phyloP scores from a whole-genome alignment of 2,113 vertebrate genomes.

The Melanocharis versteri region DNA sequence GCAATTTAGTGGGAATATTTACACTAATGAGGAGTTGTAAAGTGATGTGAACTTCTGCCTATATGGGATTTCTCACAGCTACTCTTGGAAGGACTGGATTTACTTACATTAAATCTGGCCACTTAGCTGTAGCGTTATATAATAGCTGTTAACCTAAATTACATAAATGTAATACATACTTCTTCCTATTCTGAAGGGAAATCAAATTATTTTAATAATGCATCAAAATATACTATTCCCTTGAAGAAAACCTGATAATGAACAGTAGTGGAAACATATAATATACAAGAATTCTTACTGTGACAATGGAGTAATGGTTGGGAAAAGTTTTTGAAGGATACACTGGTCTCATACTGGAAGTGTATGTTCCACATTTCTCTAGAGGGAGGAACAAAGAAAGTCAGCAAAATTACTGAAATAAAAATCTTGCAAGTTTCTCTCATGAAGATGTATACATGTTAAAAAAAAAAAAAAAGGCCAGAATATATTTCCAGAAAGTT shows the following conservation, averaged over 20 bases:
- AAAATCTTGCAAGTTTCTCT: not conserved
- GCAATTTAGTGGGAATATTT: not conserved
- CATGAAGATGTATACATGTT: not conserved
- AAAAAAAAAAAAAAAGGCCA: no score
- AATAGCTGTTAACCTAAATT: not conserved
- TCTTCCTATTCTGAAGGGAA: not conserved
- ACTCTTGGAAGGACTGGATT: not conserved
- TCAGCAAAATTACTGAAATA: not conserved
- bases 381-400: constrained; percentile 1
- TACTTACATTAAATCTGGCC: not conserved
- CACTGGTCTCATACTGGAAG: constrained; percentile 82
- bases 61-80: not conserved
- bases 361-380: constrained; percentile 85
- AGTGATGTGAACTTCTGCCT: not conserved
- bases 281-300: constrained; percentile 76
- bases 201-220: not conserved
- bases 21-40: not conserved
- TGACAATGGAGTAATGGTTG: constrained; percentile 95
- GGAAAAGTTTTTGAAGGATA: constrained; percentile 99
- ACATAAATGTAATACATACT: not conserved
- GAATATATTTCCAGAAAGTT: not conserved
- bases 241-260: not conserved
- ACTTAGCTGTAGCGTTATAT: not conserved
- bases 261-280: not conserved
- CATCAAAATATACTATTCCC: not conserved